Evolutionary conservation across 2,888 invertebrate genomes (phyloP).

Genomic region (Leptodirus hochenwartii): DNA sequence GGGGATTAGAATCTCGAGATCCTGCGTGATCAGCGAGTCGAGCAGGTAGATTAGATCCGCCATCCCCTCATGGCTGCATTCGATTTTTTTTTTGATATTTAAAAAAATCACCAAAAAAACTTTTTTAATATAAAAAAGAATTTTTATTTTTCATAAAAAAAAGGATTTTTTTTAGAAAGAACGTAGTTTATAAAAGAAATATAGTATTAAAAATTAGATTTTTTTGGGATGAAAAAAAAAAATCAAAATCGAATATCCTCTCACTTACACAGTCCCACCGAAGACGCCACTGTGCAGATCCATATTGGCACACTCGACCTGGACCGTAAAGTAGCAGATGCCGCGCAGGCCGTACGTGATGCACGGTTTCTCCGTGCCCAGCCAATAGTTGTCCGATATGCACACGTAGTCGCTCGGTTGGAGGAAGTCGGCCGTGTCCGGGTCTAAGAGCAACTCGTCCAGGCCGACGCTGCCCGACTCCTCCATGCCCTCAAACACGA

Average conservation of each 20-base stretch:
- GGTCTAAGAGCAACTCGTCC: slow-evolving; percentile 53
- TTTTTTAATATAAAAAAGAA: too few relatives aligned
- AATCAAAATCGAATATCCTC: not conserved
- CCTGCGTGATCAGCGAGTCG: slow-evolving; percentile 63
- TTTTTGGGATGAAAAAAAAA: not conserved
- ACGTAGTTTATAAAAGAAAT: slow-evolving; percentile 1
- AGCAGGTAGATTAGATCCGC: slow-evolving; percentile 76
- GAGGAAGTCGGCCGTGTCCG: slow-evolving; percentile 60
- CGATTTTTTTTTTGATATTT: slow-evolving; percentile 3
- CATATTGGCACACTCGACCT: slow-evolving; percentile 74
- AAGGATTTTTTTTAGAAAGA: too few relatives aligned
- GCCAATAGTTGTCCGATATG: slow-evolving; percentile 98
- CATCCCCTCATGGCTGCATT: slow-evolving; percentile 62
- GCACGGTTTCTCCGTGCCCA: slow-evolving; percentile 92
- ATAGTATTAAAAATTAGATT: not conserved
- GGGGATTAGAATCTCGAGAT: slow-evolving; percentile 72
- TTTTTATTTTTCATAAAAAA: too few relatives aligned
- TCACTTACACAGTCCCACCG: slow-evolving; percentile 76
- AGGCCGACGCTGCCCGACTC: slow-evolving; percentile 95
- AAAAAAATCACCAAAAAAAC: slow-evolving; percentile 1
- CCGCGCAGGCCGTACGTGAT: slow-evolving; percentile 93
- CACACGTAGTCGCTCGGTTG: slow-evolving; percentile 81
- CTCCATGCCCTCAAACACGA: slow-evolving; percentile 97
- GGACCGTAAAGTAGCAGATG: slow-evolving; percentile 76
- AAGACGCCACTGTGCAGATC: slow-evolving; percentile 94